Conservation (phyloP, 2,113 vertebrate genomes). For the Todiramphus chloris region DNA sequence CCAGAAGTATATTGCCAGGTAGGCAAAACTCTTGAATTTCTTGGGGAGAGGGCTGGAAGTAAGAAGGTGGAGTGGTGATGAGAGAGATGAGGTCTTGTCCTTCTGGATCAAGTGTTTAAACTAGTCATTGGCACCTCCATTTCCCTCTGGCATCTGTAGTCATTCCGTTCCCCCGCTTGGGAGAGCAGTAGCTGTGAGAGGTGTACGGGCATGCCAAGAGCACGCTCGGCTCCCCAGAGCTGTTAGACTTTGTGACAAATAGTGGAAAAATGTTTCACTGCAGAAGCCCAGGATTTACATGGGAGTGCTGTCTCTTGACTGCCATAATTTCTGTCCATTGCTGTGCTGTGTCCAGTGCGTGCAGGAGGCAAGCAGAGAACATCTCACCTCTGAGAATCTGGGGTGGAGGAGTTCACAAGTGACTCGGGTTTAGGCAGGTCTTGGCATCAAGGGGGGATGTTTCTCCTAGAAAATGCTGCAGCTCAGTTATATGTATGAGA, state of each 20-base stretch:
- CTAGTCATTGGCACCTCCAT: background rate
- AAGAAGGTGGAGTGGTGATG: background rate
- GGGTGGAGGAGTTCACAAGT: background rate
- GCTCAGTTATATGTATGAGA: background rate
- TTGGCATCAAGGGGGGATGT: background rate
- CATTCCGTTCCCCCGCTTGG: background rate
- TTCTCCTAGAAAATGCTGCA: background rate
- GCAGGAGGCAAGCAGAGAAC: background rate
- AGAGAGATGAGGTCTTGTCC: constrained; percentile 35
- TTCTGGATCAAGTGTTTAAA: background rate
- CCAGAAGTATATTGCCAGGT: constrained; percentile 99
- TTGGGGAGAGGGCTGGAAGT: constrained; percentile 31
- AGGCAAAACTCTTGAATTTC: constrained; percentile 78
- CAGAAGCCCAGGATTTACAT: constrained; percentile 8
- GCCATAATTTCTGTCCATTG: background rate
- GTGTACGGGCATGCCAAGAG: background rate
- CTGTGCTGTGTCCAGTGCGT: background rate
- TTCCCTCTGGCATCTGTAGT: constrained; percentile 14
- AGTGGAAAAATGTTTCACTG: constrained; percentile 26
- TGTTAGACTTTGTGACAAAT: constrained; percentile 14
- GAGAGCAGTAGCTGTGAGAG: constrained; percentile 32
- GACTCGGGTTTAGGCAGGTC: background rate
- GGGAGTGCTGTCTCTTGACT: background rate
- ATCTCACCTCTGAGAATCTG: background rate
- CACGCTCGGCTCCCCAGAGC: background rate